A percentile compares a stretch with the other conserved stretches of the same genome.
phyloP scores from a whole-genome alignment of 1,140 invertebrate species.

The Euschistus heros region DNA sequence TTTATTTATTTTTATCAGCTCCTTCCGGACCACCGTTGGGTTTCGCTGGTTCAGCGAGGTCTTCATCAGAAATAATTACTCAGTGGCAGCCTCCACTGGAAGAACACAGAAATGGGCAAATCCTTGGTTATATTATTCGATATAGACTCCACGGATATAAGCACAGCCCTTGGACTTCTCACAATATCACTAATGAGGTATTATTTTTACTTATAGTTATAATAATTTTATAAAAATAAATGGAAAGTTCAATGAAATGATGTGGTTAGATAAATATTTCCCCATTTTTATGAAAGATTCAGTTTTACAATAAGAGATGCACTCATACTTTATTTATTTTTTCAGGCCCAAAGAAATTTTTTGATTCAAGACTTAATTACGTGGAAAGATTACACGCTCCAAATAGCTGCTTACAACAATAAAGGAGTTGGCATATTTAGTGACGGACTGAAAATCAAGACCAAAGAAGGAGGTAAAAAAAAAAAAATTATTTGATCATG shows the following conservation, averaged over 20 bases:
- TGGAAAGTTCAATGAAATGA: not conserved
- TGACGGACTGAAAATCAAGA: constrained; percentile 84
- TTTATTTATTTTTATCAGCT: constrained; percentile 42
- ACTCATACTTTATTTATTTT: constrained; percentile 6
- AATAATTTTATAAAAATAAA: not conserved
- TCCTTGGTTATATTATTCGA: constrained; percentile 83
- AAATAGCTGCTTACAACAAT: constrained; percentile 95
- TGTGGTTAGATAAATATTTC: not conserved
- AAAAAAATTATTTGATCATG: not conserved
- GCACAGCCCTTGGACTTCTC: constrained; percentile 73
- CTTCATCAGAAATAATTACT: constrained; percentile 89
- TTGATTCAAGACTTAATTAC: constrained; percentile 89
- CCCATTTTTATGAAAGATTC: not conserved
- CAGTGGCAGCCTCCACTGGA: constrained; percentile 93
- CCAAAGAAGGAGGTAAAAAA: constrained; percentile 69
- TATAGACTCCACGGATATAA: constrained; percentile 86
- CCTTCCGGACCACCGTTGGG: constrained; percentile 80
- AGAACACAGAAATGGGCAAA: constrained; percentile 87
- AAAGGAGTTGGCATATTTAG: constrained; percentile 91
- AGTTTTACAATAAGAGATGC: not conserved
- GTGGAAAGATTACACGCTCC: constrained; percentile 95
- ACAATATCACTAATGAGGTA: constrained; percentile 82
- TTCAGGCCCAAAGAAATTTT: constrained; percentile 72
- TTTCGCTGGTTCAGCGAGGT: constrained; percentile 82
- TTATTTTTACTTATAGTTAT: not conserved